phyloP scores from a whole-genome alignment of 1,140 invertebrate genomes.

The Gonatopus flavifemur region DNA sequence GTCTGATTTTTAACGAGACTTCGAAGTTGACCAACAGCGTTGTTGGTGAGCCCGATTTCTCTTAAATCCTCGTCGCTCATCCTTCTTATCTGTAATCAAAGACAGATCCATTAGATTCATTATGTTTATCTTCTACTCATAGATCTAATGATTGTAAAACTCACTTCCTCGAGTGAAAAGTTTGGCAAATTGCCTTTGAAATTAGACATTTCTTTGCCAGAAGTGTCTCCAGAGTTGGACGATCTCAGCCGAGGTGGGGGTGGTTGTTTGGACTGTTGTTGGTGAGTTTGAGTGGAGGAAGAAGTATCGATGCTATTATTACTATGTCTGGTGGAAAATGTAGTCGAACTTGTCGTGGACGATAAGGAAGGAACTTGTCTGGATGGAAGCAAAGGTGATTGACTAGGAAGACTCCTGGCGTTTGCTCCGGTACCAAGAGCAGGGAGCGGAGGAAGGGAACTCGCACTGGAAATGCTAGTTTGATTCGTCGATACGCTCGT shows the following conservation, averaged over 20 bases:
- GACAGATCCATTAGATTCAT: no score
- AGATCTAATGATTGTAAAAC: constrained; percentile 6
- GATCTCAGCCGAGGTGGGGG: constrained; percentile 45
- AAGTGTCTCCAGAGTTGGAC: constrained; percentile 41
- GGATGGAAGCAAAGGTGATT: constrained; percentile 36
- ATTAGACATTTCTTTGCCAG: constrained; percentile 57
- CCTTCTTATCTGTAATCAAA: constrained; percentile 57
- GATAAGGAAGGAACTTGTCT: constrained; percentile 29
- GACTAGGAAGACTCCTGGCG: constrained; percentile 44
- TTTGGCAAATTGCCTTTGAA: constrained; percentile 54
- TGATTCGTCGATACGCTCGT: constrained; percentile 37
- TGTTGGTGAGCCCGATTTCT: constrained; percentile 56
- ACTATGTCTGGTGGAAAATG: constrained; percentile 28
- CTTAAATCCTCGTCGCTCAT: constrained; percentile 61
- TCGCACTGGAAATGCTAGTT: constrained; percentile 37
- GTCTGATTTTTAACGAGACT: constrained; percentile 62
- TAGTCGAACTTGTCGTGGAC: constrained; percentile 18
- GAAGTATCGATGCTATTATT: constrained; percentile 33
- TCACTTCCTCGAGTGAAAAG: constrained; percentile 53
- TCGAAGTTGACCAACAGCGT: constrained; percentile 61
- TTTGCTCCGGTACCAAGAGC: constrained; percentile 30
- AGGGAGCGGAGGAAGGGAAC: constrained; percentile 31
- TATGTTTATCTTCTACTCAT: no score
- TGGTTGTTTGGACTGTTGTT: constrained; percentile 36
- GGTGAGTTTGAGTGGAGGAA: constrained; percentile 23